Conservation (phyloP, 2,888 invertebrate species). For the Busseola fusca region DNA sequence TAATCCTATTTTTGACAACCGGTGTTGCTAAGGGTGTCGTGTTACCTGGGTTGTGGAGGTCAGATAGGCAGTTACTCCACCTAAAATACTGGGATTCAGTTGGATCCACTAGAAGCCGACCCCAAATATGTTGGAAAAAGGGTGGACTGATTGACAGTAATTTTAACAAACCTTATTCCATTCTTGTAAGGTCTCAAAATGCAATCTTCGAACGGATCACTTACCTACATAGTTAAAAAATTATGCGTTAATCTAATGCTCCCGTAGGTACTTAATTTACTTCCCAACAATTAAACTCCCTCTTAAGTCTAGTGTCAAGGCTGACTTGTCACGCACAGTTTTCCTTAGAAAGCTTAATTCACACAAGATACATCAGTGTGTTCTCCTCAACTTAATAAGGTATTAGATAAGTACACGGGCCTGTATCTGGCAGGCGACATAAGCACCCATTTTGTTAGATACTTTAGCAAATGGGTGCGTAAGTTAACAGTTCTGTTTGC, state of each 20-base stretch:
- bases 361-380: conserved; percentile 15
- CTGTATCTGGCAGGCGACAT: conserved; percentile 51
- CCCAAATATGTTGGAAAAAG: background rate
- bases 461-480: conserved; percentile 45
- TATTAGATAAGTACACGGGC: conserved; percentile 34
- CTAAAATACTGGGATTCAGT: background rate
- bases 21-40: background rate
- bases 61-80: background rate
- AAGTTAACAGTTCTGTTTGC: conserved; percentile 49
- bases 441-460: conserved; percentile 47
- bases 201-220: background rate
- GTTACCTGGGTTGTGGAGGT: background rate
- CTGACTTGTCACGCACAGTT: conserved; percentile 18
- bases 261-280: background rate
- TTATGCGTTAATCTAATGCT: background rate
- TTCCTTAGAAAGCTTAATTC: conserved; percentile 10
- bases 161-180: background rate
- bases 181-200: background rate
- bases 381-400: conserved; percentile 29
- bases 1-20: background rate
- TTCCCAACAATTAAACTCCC: conserved; percentile 7
- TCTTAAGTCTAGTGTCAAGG: conserved; percentile 22
- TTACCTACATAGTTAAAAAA: background rate
- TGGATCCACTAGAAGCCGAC: background rate
- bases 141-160: background rate